Conservation (phyloP, 1,140 invertebrate species). For the Solenopsis fugax region DNA sequence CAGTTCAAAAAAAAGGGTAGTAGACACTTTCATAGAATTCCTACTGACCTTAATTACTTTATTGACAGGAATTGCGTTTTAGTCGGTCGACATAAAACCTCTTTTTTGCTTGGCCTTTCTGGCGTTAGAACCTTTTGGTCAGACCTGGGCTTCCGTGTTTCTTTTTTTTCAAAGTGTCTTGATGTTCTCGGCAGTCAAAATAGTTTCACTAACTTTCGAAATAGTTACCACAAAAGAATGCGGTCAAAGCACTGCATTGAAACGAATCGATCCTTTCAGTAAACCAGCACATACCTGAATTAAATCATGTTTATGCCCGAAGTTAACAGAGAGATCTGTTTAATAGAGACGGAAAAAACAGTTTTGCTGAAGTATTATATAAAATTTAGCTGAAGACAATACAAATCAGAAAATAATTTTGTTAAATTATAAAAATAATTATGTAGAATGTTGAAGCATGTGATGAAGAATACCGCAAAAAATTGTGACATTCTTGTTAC, state of each 20-base stretch:
- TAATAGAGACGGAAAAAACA: too few relatives aligned
- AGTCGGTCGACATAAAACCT: conserved; percentile 73
- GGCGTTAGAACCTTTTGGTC: conserved; percentile 54
- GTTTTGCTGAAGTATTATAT: too few relatives aligned
- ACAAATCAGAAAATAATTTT: too few relatives aligned
- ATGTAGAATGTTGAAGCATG: too few relatives aligned
- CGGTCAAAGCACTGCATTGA: background rate
- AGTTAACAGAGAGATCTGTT: conserved; percentile 14
- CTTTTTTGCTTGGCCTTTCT: conserved; percentile 28
- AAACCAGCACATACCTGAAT: background rate
- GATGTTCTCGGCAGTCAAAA: conserved; percentile 65
- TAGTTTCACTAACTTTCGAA: conserved; percentile 71
- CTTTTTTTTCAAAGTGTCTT: conserved; percentile 35
- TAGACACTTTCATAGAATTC: conserved; percentile 40
- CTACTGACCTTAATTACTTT: conserved; percentile 81
- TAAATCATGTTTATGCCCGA: background rate
- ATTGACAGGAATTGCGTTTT: conserved; percentile 77
- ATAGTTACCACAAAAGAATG: conserved; percentile 37
- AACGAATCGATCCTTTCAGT: conserved; percentile 14
- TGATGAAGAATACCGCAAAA: too few relatives aligned
- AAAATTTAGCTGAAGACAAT: too few relatives aligned
- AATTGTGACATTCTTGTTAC: too few relatives aligned
- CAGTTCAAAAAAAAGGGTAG: conserved; percentile 18
- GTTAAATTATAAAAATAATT: too few relatives aligned
- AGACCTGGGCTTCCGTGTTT: conserved; percentile 62